Percentiles rank a stretch among this genome's conserved stretches.
These are phyloP conservation scores for Dryas iulia DNA, from an alignment of 1,140 invertebrate species.

Conservation along the genomic window DNA sequence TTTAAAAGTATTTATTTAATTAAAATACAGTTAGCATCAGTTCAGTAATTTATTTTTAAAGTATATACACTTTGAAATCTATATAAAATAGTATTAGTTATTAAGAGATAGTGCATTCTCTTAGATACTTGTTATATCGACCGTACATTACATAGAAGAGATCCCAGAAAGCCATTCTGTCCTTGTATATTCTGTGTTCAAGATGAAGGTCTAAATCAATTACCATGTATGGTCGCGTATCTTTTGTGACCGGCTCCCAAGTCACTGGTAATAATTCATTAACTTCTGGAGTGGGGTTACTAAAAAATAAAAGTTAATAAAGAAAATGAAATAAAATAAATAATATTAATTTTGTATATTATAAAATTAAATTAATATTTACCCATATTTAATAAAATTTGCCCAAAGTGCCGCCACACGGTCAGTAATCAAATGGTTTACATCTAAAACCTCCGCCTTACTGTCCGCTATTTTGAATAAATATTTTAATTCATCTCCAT, in stretches of 20 bases:
- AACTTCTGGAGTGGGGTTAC: constrained; percentile 57
- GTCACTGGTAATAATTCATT: constrained; percentile 47
- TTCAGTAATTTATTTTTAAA: constrained; percentile 2
- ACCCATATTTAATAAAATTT: constrained; percentile 71
- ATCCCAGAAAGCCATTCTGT: constrained; percentile 70
- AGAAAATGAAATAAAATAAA: constrained; percentile 15
- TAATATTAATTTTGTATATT: neutral
- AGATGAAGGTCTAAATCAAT: constrained; percentile 54
- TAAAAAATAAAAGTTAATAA: constrained; percentile 50
- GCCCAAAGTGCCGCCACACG: constrained; percentile 54
- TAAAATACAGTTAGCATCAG: neutral
- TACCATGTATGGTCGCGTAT: constrained; percentile 52
- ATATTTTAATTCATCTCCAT: constrained; percentile 58
- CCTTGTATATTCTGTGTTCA: constrained; percentile 48
- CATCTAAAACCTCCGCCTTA: constrained; percentile 27
- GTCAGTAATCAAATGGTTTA: constrained; percentile 47
- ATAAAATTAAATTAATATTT: constrained; percentile 29
- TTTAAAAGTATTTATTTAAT: neutral
- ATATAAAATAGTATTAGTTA: neutral
- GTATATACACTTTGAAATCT: neutral
- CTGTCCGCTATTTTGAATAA: constrained; percentile 45
- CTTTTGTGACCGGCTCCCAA: constrained; percentile 46
- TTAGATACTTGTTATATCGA: constrained; percentile 43
- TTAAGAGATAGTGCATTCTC: constrained; percentile 38
- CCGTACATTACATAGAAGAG: constrained; percentile 60